Evolutionary conservation across 2,888 invertebrate genomes (phyloP).

Genomic region (Cenopis cana): DNA sequence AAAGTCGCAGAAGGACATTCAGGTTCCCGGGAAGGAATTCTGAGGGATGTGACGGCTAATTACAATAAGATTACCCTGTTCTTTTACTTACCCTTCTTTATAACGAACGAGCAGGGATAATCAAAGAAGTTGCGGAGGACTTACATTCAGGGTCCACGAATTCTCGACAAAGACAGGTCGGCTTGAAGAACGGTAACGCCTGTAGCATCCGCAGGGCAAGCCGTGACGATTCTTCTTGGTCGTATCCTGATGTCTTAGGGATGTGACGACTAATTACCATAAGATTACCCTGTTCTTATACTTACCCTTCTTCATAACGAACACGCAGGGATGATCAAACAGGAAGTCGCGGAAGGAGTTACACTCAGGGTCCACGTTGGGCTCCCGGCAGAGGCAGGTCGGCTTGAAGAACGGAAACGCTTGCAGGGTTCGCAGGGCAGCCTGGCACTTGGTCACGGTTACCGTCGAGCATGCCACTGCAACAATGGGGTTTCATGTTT

Average conservation of each 20-base stretch:
- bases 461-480: constrained; percentile 97
- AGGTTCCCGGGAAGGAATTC: constrained; percentile 96
- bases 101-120: constrained; percentile 96
- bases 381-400: constrained; percentile 96
- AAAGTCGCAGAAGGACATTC: constrained; percentile 89
- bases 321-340: constrained; percentile 97
- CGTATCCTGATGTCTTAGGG: no score
- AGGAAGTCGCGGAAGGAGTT: constrained; percentile 97
- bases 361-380: constrained; percentile 95
- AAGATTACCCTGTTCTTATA: constrained; percentile 14
- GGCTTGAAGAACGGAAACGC: constrained; percentile 97
- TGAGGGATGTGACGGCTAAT: no score
- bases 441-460: constrained; percentile 96
- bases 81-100: constrained; percentile 77
- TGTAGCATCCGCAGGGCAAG: constrained; percentile 67
- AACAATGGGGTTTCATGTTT: constrained; percentile 66
- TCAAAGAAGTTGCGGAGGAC: constrained; percentile 97
- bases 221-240: no score
- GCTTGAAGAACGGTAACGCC: constrained; percentile 96
- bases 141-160: constrained; percentile 97
- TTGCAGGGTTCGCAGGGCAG: constrained; percentile 94
- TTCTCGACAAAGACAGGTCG: constrained; percentile 96
- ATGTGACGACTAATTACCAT: no score
- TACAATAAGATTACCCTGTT: no score
- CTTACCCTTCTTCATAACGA: constrained; percentile 95